Base-by-base conservation (phyloP, 2,797 vertebrate species). In the Enteromius treurensis region DNA sequence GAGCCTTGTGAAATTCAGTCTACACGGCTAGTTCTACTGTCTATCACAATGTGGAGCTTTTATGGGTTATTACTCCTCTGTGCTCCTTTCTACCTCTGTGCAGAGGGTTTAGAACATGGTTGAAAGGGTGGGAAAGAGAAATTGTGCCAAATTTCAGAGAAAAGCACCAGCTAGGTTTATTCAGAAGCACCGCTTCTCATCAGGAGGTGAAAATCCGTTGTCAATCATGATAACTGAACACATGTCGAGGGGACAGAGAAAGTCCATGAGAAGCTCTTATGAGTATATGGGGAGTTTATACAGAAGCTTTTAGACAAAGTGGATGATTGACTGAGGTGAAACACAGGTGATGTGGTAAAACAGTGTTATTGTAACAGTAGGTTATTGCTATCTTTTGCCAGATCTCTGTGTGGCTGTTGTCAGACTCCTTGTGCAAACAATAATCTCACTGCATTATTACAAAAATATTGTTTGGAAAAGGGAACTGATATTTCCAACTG, bases 1-100 rank as follows among this genome's bases (percentile, higher is more conserved):
- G 23, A 82, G 73, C 4, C n/a, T 45, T 77, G 62, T 68, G 37
- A 26, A 68, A 77, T 67, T 40, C 45, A 75, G 71, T 13, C 78
- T 65, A 68, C 65, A 58, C 10, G 3, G 45, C 70, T 40, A 45
- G 58, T 55, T 67, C 14, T 76, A 53, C 17, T 8, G 71, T 26
- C 60, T 69, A 34, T 42, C 55, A 74, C 69, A 49, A 17, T 82
- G 71, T 26, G 13, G 7, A 40, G 64, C 47, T 53, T 79, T 79
- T 32, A 79, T 10, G 42, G 58, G 58, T 53, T 76, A 76, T 82
- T 82, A 67, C 60, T 76, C 45, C 23, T n/a, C 60, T 67, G 29
- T 55, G 62, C 34, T 32, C 55, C 64, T 58, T 55, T 68, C 45
- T 42, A 19, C 60, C 47, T 26, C 15, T 42, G 17, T 7, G n/a